Evolutionary conservation across 2,113 vertebrate genomes (phyloP).

Genomic region (Menura novaehollandiae): DNA sequence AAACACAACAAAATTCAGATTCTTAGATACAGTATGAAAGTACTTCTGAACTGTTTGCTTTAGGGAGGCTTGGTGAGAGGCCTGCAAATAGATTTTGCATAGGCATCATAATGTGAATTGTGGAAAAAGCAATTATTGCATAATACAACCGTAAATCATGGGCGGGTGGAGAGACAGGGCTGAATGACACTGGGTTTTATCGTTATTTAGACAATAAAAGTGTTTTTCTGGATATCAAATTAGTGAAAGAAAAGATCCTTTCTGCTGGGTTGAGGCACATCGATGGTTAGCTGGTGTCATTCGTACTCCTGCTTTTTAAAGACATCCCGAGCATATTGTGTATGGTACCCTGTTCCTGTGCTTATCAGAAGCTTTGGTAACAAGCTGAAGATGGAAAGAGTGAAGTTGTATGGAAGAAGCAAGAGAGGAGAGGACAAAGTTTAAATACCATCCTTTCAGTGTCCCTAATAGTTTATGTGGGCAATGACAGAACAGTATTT

Average conservation of each 20-base stretch:
- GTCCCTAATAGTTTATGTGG: constrained; percentile 42
- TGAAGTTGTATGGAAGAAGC: neutral
- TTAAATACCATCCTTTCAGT: constrained; percentile 57
- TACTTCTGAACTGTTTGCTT: constrained; percentile 35
- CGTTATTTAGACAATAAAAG: neutral
- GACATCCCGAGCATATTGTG: neutral
- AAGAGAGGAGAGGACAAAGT: constrained; percentile 29
- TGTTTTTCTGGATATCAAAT: constrained; percentile 50
- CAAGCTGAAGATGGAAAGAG: constrained; percentile 9
- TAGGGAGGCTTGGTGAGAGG: neutral
- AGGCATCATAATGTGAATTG: neutral
- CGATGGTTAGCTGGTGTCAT: neutral
- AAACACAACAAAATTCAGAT: neutral
- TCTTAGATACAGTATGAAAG: neutral
- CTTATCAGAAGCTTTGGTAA: constrained; percentile 41
- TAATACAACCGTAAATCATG: neutral
- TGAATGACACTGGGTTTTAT: neutral
- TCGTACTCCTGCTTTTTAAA: constrained; percentile 18
- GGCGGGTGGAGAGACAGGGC: neutral
- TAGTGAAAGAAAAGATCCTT: constrained; percentile 39
- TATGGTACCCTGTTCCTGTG: neutral
- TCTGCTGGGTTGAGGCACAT: neutral
- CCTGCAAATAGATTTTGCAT: neutral
- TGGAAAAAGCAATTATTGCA: constrained; percentile 5
- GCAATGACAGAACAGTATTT: constrained; percentile 53